Conservation (phyloP, 2,113 vertebrate genomes). For the Stegastes partitus region DNA sequence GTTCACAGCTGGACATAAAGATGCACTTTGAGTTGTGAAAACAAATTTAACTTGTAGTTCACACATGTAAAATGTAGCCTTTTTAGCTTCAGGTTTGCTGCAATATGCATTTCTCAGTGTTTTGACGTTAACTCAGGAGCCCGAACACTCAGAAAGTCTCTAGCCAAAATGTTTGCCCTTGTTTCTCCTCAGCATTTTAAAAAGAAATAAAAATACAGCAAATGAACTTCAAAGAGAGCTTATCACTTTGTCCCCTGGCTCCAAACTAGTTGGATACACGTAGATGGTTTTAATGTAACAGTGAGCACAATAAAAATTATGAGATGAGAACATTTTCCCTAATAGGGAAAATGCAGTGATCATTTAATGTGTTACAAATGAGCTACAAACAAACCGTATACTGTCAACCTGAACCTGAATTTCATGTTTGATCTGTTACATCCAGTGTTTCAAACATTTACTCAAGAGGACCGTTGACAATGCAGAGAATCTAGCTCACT, state of each 20-base stretch:
- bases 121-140: no score
- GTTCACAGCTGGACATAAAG: background rate
- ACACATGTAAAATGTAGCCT: no score
- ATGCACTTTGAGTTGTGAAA: background rate
- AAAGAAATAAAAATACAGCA: background rate
- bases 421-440: slow-evolving; percentile 1
- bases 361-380: slow-evolving; percentile 4
- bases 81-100: no score
- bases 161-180: background rate
- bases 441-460: background rate
- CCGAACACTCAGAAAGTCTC: background rate
- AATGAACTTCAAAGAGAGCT: background rate
- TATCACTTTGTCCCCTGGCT: background rate
- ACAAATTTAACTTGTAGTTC: background rate
- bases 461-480: background rate
- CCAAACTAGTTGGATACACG: background rate
- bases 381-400: slow-evolving; percentile 13
- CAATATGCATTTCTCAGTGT: no score
- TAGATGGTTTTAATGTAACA: background rate
- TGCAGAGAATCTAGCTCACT: background rate
- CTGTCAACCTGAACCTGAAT: slow-evolving; percentile 8
- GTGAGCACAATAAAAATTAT: background rate
- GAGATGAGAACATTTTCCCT: background rate
- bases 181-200: background rate
- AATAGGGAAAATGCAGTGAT: slow-evolving; percentile 12